These are phyloP conservation scores for Alca torda DNA, from an alignment of 2,797 vertebrate genomes.

Conservation along the genomic window DNA sequence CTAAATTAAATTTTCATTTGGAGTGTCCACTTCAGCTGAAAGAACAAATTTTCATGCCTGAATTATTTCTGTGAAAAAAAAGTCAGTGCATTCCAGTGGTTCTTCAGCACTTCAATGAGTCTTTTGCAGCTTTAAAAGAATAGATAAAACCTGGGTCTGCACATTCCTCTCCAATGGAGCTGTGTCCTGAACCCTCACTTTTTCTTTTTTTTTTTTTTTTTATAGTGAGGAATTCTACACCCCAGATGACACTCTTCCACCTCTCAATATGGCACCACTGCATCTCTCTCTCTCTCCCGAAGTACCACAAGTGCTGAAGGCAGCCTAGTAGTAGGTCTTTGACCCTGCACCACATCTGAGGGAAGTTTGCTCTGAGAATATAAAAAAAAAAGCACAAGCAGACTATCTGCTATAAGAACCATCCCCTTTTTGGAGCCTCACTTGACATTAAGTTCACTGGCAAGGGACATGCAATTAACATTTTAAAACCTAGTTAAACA, in stretches of 20 bases:
- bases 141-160: neutral
- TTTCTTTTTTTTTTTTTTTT: neutral
- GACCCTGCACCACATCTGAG: neutral
- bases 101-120: neutral
- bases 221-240: neutral
- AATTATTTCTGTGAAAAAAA: neutral
- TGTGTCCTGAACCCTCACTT: neutral
- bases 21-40: neutral
- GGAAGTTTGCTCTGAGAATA: neutral
- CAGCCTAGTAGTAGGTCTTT: neutral
- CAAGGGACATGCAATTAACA: accelerated
- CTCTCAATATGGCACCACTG: neutral
- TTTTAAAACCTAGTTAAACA: neutral
- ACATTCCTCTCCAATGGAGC: neutral
- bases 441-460: neutral
- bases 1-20: neutral
- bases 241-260: neutral
- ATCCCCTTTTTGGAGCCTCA: neutral
- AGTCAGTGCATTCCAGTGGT: neutral
- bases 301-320: neutral
- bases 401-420: neutral
- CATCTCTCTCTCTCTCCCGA: neutral
- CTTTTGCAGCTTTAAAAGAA: neutral
- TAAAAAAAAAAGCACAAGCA: neutral
- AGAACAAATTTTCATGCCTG: neutral